phyloP scores from a whole-genome alignment of 2,113 vertebrate genomes.

The Otus sunia region DNA sequence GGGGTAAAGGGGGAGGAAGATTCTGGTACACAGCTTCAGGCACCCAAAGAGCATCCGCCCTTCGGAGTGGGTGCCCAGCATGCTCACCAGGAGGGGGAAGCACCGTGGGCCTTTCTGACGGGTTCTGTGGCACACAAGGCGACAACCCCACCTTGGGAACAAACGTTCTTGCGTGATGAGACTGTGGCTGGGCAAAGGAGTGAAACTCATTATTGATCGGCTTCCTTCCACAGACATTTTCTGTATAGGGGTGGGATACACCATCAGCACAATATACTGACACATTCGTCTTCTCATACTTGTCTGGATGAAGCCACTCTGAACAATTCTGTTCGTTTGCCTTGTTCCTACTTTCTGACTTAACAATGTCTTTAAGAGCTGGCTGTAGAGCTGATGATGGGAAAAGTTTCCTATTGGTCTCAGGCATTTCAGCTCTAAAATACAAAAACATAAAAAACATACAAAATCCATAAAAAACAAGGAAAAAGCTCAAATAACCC shows the following conservation, averaged over 20 bases:
- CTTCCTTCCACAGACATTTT: conserved; percentile 16
- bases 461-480: not conserved
- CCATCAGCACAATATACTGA: not conserved
- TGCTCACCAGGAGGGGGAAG: not conserved
- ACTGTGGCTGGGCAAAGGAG: not conserved
- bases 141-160: conserved; percentile 2
- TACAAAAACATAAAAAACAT: not conserved
- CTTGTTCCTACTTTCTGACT: conserved; percentile 47
- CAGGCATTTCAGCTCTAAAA: conserved; percentile 59
- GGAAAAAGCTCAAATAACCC: not conserved
- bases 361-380: conserved; percentile 30
- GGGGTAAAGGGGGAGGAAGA: conserved; percentile 79
- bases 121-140: not conserved
- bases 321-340: not conserved
- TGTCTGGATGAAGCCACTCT: conserved; percentile 39
- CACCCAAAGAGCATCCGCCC: conserved; percentile 5
- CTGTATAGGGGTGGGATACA: not conserved
- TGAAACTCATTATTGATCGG: not conserved
- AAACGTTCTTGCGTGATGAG: not conserved
- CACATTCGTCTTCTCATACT: conserved; percentile 12
- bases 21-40: conserved; percentile 67
- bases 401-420: conserved; percentile 41
- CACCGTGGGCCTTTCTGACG: not conserved
- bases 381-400: conserved; percentile 34
- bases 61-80: not conserved